These are phyloP conservation scores for Sinella curviseta DNA, from an alignment of 1,140 invertebrate species.

Conservation along the genomic window DNA sequence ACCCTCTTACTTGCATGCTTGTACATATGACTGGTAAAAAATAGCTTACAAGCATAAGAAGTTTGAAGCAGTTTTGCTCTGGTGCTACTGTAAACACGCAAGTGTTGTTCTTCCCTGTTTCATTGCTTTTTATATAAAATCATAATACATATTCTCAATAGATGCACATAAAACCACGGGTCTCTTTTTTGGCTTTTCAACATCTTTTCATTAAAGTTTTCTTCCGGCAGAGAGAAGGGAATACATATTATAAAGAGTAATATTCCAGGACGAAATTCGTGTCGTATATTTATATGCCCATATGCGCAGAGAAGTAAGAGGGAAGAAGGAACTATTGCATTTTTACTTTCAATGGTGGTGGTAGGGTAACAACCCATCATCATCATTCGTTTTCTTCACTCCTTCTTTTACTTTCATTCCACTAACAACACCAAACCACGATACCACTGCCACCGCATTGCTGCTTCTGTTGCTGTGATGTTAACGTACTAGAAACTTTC, in stretches of 20 bases:
- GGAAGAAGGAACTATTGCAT: neutral
- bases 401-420: neutral
- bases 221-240: slow-evolving; percentile 24
- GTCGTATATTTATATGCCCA: neutral
- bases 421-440: neutral
- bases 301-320: neutral
- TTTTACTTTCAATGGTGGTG: neutral
- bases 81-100: neutral
- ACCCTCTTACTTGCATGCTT: slow-evolving; percentile 2
- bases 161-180: neutral
- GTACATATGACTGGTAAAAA: neutral
- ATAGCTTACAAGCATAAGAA: neutral
- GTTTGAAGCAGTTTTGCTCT: too few relatives aligned
- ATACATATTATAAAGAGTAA: neutral
- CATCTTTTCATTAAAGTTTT: slow-evolving; percentile 48
- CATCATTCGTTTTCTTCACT: neutral
- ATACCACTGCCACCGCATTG: neutral
- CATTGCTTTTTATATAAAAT: slow-evolving; percentile 20
- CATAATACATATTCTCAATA: neutral
- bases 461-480: too few relatives aligned
- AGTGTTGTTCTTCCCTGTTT: slow-evolving; percentile 15
- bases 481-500: too few relatives aligned
- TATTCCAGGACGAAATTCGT: neutral
- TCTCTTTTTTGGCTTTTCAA: slow-evolving; percentile 38
- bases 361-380: slow-evolving; percentile 24